A percentile compares a stretch with the other conserved stretches of the same genome.
phyloP scores from a whole-genome alignment of 2,888 invertebrate genomes.

The Leptinotarsa tumamoca region DNA sequence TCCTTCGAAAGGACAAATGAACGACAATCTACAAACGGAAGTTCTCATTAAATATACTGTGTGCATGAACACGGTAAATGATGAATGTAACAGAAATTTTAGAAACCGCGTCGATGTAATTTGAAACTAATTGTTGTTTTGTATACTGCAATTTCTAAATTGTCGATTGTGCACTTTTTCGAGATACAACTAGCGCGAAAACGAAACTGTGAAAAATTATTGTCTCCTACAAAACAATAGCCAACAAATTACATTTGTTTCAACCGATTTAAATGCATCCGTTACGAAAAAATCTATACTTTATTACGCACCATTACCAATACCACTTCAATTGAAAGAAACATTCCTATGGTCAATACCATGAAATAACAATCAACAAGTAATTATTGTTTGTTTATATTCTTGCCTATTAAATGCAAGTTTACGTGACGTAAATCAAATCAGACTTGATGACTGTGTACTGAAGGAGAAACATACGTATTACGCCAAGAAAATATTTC shows the following conservation, averaged over 20 bases:
- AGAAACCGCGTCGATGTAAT: constrained; percentile 6
- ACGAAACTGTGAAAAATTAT: neutral
- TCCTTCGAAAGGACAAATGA: constrained; percentile 18
- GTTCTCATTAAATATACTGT: constrained; percentile 12
- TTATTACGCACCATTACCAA: neutral
- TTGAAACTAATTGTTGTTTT: constrained; percentile 4
- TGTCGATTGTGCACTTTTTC: neutral
- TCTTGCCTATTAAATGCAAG: too few species aligned
- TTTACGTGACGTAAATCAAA: too few species aligned
- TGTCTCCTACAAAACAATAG: neutral
- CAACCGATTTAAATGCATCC: neutral
- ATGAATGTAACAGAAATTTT: constrained; percentile 4
- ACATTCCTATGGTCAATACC: neutral
- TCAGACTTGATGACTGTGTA: too few species aligned
- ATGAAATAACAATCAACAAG: neutral
- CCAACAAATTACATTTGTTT: neutral
- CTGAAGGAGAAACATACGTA: too few species aligned
- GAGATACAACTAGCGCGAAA: neutral
- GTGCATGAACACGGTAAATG: constrained; percentile 18
- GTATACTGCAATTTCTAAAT: constrained; percentile 6
- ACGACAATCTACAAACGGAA: constrained; percentile 8
- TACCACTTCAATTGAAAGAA: neutral
- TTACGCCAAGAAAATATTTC: too few species aligned
- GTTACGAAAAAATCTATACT: neutral
- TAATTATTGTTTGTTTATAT: too few species aligned